These are phyloP conservation scores for Lepidothrix coronata DNA, from an alignment of 2,113 vertebrate species.

Conservation along the genomic window DNA sequence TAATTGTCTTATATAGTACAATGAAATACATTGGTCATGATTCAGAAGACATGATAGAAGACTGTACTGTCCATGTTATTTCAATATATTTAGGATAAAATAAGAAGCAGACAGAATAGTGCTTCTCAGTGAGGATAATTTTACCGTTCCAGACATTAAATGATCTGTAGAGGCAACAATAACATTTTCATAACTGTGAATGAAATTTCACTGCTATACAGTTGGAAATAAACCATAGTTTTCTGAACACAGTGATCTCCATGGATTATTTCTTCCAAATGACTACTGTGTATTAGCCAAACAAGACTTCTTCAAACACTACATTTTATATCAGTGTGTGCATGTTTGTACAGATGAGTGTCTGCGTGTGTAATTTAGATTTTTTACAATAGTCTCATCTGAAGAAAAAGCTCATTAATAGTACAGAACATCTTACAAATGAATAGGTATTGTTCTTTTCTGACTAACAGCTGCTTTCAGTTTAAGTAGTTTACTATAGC, in stretches of 20 bases:
- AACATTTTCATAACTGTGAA: slow-evolving; percentile 30
- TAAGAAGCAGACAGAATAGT: neutral
- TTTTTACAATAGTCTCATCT: neutral
- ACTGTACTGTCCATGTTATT: neutral
- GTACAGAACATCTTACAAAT: slow-evolving; percentile 55
- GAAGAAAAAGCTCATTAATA: slow-evolving; percentile 47
- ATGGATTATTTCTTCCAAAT: neutral
- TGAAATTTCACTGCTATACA: neutral
- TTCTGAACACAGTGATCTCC: neutral
- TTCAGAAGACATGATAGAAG: neutral
- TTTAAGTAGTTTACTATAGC: slow-evolving; percentile 72
- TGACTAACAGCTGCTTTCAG: slow-evolving; percentile 72
- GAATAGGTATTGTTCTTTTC: slow-evolving; percentile 50
- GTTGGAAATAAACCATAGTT: neutral
- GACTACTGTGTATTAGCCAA: slow-evolving; percentile 25
- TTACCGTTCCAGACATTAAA: neutral
- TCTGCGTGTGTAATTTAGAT: neutral
- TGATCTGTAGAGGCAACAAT: neutral
- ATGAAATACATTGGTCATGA: neutral
- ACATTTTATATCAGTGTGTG: neutral
- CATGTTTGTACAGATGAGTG: neutral
- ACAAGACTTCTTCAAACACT: neutral
- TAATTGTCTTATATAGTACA: neutral
- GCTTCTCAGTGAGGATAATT: neutral
- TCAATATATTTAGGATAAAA: neutral